phyloP scores from a whole-genome alignment of 2,888 invertebrate species.

The Pandemis cinnamomeana region DNA sequence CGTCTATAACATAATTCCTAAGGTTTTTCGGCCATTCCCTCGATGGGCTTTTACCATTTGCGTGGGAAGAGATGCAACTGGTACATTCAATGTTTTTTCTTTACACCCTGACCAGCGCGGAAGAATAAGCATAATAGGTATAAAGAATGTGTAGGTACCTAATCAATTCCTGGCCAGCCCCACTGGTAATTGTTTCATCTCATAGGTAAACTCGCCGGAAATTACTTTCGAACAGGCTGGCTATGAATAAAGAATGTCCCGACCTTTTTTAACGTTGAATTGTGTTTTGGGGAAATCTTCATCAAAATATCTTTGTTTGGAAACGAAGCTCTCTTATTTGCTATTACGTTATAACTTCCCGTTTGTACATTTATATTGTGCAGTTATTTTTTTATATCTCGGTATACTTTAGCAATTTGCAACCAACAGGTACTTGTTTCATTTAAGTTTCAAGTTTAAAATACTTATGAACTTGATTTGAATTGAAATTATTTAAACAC shows the following conservation, averaged over 20 bases:
- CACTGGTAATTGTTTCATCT: conserved; percentile 13
- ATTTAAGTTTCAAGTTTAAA: no score
- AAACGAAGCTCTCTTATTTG: not conserved
- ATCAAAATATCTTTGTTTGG: conserved; percentile 19
- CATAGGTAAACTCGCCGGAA: conserved; percentile 33
- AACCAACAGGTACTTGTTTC: no score
- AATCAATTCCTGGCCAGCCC: conserved; percentile 1
- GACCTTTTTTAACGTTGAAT: conserved; percentile 28
- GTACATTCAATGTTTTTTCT: no score
- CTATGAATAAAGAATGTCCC: conserved; percentile 30
- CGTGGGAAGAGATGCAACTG: no score
- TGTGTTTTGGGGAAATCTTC: conserved; percentile 12
- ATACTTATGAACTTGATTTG: no score
- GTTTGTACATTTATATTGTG: not conserved
- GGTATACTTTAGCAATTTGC: no score
- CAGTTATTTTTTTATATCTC: not conserved
- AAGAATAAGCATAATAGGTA: no score
- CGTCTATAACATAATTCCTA: no score
- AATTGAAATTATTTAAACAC: no score
- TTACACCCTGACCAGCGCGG: no score
- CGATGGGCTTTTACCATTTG: no score
- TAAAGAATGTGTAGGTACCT: not conserved
- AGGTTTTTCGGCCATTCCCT: no score
- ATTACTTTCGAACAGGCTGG: conserved; percentile 25
- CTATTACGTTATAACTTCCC: not conserved